Conservation (phyloP, 2,888 invertebrate species). For the Ernsta delagoae region DNA sequence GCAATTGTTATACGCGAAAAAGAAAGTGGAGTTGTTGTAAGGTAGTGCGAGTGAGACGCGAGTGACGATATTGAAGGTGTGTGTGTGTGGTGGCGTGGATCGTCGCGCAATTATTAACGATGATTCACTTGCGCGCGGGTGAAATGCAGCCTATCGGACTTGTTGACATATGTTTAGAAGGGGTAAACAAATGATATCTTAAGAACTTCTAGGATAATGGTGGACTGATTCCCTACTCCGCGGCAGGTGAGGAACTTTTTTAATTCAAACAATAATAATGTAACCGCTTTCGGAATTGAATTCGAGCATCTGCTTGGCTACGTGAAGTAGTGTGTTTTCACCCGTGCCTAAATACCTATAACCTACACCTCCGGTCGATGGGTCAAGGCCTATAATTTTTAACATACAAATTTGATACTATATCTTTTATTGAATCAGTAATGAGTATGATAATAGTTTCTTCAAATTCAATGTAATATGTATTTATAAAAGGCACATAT, state of each 20-base stretch:
- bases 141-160: slow-evolving; percentile 83
- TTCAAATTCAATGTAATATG: too few species aligned
- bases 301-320: slow-evolving; percentile 3
- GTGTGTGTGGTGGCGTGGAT: slow-evolving; percentile 79
- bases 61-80: slow-evolving; percentile 77
- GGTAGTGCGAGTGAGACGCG: slow-evolving; percentile 59
- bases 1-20: slow-evolving; percentile 56
- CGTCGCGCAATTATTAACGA: slow-evolving; percentile 84
- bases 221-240: slow-evolving; percentile 74
- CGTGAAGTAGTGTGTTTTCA: slow-evolving; percentile 24
- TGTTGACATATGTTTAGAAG: slow-evolving; percentile 81
- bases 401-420: not conserved
- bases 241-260: slow-evolving; percentile 62
- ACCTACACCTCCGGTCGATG: slow-evolving; percentile 41
- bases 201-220: slow-evolving; percentile 71
- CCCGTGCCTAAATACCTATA: slow-evolving; percentile 4
- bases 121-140: slow-evolving; percentile 84
- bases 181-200: slow-evolving; percentile 81
- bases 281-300: not conserved
- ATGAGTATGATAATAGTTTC: too few species aligned
- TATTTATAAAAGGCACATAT: too few species aligned
- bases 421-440: too few species aligned
- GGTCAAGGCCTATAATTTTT: slow-evolving; percentile 41
- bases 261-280: slow-evolving; percentile 14
- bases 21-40: slow-evolving; percentile 49